A percentile compares a stretch with the other conserved stretches of the same genome.
phyloP scores from a whole-genome alignment of 2,797 vertebrate species.

The Myotis vivesi region DNA sequence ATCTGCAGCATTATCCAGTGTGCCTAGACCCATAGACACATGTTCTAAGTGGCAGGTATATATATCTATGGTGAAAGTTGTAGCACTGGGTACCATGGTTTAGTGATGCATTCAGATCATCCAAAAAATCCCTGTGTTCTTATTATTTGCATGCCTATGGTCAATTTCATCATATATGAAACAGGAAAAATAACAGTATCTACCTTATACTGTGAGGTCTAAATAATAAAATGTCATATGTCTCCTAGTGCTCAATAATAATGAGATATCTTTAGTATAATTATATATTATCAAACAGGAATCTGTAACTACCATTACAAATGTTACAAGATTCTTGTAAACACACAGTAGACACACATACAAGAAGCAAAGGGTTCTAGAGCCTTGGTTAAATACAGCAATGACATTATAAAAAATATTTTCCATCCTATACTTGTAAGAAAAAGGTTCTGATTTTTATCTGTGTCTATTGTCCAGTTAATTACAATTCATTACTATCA shows the following conservation, averaged over 20 bases:
- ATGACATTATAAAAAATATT: slow-evolving; percentile 60
- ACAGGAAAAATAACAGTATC: not conserved
- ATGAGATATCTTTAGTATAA: not conserved
- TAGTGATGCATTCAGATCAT: not conserved
- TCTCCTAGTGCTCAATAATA: not conserved
- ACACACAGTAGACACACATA: not conserved
- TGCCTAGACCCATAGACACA: not conserved
- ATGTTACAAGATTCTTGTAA: not conserved
- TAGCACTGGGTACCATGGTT: not conserved
- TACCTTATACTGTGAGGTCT: not conserved
- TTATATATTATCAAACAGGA: not conserved
- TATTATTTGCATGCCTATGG: not conserved
- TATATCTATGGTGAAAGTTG: not conserved
- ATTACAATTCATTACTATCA: slow-evolving; percentile 74
- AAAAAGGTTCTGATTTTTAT: slow-evolving; percentile 60
- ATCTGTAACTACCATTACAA: not conserved
- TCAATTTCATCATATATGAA: not conserved
- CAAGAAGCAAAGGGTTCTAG: not conserved
- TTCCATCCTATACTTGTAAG: slow-evolving; percentile 37
- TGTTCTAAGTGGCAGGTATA: not conserved
- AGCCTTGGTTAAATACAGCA: not conserved
- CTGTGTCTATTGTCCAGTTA: slow-evolving; percentile 74
- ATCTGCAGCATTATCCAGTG: not conserved
- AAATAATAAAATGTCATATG: not conserved
- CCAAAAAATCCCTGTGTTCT: not conserved